Evolutionary conservation across 2,113 vertebrate genomes (phyloP), one percentile per base, ranked within the genome.

Genomic region (Corythornis vintsioides): DNA sequence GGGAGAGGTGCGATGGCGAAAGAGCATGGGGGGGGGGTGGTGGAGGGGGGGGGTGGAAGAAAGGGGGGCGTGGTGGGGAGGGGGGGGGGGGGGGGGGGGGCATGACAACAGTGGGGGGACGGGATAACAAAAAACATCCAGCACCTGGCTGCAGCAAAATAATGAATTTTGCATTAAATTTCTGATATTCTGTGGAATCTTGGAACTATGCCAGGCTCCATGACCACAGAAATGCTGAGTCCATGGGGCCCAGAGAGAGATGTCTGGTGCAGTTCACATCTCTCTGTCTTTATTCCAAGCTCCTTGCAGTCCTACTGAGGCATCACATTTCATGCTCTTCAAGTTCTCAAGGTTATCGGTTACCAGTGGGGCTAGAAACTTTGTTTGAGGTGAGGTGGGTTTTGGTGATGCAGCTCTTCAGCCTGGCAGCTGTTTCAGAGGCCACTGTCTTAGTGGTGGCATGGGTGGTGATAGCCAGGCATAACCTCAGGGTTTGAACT

Each of bases 161-260:
- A 96, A 96, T 96, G 93, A 95, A 95, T 96, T 96, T 96, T 95
- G 95, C 96, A 96, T 95, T 93, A 96, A 95, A 96, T 83, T 84
- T 93, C 86, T 19, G 63, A 94, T 90, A 90, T 96, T 95, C 90
- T 90, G 66, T 96, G 96, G 95, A 96, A 96, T 96, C 95, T 94
- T 96, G 96, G 95, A 95, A 81, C 65, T 76, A 66, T 0, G 96
- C 94, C 92, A 96, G 80, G 21, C 92, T 96, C 90, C 81, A 61
- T 14, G 77, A 96, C 96, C 95, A 95, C 96, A 96, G 96, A 95
- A 96, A 96, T 96, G 95, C 95, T 95, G 93, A 95, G 92, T 95
- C 96, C 92, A 57, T 96, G 96, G 94, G 95, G 96, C 96, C 96
- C 95, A 90, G 80, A 88, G 86, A 74, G 88, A 95, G 90, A 96